phyloP scores from a whole-genome alignment of 2,113 vertebrate species.

The Circaetus cinerascens region DNA sequence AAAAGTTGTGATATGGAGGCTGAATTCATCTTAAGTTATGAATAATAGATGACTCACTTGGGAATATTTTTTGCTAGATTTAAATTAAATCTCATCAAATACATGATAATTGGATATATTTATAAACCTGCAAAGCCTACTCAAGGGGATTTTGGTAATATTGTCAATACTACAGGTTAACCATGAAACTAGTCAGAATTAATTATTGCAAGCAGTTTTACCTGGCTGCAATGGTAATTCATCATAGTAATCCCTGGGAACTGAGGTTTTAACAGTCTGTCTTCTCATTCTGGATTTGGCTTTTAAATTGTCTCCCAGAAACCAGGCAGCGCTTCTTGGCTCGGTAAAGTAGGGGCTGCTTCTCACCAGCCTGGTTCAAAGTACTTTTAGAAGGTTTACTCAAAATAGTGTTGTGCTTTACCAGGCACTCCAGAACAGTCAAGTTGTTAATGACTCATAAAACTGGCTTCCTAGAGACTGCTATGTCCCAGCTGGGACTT shows the following conservation, averaged over 20 bases:
- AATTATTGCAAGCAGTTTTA: not conserved
- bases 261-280: not conserved
- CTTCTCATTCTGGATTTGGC: not conserved
- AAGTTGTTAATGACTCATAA: not conserved
- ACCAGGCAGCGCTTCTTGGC: not conserved
- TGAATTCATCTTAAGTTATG: slow-evolving; percentile 19
- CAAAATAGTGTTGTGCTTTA: not conserved
- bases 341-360: not conserved
- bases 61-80: slow-evolving; percentile 20
- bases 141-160: not conserved
- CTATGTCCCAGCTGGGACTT: not conserved
- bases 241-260: not conserved
- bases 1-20: slow-evolving; percentile 12
- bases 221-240: not conserved
- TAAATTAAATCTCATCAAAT: slow-evolving; percentile 37
- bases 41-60: slow-evolving; percentile 50
- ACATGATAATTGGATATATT: slow-evolving; percentile 32
- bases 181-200: not conserved
- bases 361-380: not conserved
- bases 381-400: not conserved
- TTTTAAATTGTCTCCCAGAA: not conserved
- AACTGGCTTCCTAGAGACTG: not conserved
- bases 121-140: not conserved
- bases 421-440: not conserved
- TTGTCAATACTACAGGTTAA: not conserved